Base-by-base conservation (phyloP, 2,888 invertebrate species). In the Agrotis ipsilon region DNA sequence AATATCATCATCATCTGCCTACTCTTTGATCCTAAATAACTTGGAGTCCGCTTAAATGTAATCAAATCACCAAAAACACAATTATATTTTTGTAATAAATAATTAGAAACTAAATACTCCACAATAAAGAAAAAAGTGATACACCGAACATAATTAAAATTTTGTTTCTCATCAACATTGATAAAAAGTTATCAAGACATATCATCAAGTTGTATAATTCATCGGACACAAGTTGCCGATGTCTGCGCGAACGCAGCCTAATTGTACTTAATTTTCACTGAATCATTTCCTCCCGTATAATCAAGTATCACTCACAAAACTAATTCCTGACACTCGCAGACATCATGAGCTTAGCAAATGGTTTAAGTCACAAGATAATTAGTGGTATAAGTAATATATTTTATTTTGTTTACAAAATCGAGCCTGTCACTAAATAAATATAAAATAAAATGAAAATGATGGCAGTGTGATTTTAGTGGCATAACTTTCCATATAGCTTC, bases 281-380 rank as follows among this genome's bases (percentile, higher is more conserved):
- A 86, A 87, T 88, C 72, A 86, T 88, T 86, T 84, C 80, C 83
- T 80, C 78, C 80, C 78, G 77, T 84, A 84, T 89, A 87, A 89
- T 89, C 85, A 88, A 89, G 86, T 86, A 87, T 85, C 84, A 86
- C 82, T 87, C 87, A 84, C 87, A 81, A 87, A 89, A 88, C 87
- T 87, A 89, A 89, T 90, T 89, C 83, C 82, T 89, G 83, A 86
- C 86, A 88, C 82, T 83, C 84, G 65, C 84, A 82, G 81, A 82
- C 83, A 72, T 78, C 78, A 85, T 80, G 83, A 80, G 72, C 62
- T 72, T 64, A 55, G 39, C 19, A 61, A 45, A 18, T 68, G 74
- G 75, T 45, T 39, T 60, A 88, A 84, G 78, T 67, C 11, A 72
- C 19, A 72, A 78, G 54, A 45, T n/a, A n/a, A n/a, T n/a, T n/a